A percentile compares a stretch with the other conserved stretches of the same genome.
phyloP scores from a whole-genome alignment of 2,797 vertebrate species.

The Lutjanus argentimaculatus region DNA sequence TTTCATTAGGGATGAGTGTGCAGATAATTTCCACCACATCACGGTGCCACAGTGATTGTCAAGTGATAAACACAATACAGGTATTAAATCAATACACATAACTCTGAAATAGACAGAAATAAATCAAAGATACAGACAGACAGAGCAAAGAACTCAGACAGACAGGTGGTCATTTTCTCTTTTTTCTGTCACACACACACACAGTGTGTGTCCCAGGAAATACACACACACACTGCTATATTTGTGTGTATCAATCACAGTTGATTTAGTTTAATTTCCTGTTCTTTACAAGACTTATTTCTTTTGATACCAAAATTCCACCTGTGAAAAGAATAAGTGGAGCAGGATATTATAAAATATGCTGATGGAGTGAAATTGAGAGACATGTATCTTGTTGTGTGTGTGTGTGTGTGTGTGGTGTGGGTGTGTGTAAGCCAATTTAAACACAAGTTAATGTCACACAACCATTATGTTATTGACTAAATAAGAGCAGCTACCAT shows the following conservation, averaged over 20 bases:
- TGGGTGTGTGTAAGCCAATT: background rate
- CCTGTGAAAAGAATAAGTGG: conserved; percentile 8
- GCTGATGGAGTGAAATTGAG: conserved; percentile 8
- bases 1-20: too few relatives aligned
- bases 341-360: conserved; percentile 11
- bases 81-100: conserved; percentile 40
- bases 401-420: background rate
- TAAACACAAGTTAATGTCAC: conserved; percentile 33
- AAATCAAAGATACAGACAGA: background rate
- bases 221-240: background rate
- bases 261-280: conserved; percentile 39
- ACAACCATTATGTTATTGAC: conserved; percentile 45
- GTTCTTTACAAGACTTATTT: conserved; percentile 8
- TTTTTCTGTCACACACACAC: conserved; percentile 1
- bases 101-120: background rate
- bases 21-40: too few relatives aligned
- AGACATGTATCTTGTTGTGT: background rate
- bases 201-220: conserved; percentile 11
- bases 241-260: background rate
- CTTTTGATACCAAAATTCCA: conserved; percentile 2
- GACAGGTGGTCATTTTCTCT: conserved; percentile 16
- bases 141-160: conserved; percentile 1
- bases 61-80: conserved; percentile 9
- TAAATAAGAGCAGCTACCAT: conserved; percentile 33
- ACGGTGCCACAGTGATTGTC: conserved; percentile 7